Base-by-base conservation (phyloP, 37 sponge, comb jelly and placozoan genomes). In the Aphrocallistes beatrix region DNA sequence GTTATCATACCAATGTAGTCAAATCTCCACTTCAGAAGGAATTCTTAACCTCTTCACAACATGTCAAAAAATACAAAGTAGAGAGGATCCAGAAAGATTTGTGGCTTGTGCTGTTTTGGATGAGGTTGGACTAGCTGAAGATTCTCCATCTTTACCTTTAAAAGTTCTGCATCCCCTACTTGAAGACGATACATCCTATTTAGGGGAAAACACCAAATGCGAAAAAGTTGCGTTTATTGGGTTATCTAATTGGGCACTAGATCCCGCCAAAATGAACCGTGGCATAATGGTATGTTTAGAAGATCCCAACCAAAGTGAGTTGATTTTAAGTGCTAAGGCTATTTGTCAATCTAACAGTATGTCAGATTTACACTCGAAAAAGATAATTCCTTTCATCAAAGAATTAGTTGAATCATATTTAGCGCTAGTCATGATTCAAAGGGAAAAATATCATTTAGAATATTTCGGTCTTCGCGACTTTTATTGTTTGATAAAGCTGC, bases 261-360 rank as follows among this genome's bases (percentile, higher is more conserved):
- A 89, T 85, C 89, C 89, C 3, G 89, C 89, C 51, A 89, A 89
- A 38, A 89, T 89, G 89, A 89, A 89, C 69, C 60, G 89, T 37
- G 89, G 89, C 1, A 60, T 89, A 23, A 47, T 86, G 37, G 86
- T 89, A 1, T 37, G 45, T 37, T 39, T 86, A 86, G 86, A 86
- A 51, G 81, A 38, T 28, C 90, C 90, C 36, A 38, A 45, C 84
- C 36, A 36, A 10, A 40, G 82, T 1, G 90, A 89, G 47, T 83
- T 89, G 51, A 30, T 47, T 13, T 9, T n/a, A 17, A 89, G 51
- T 49, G 90, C 90, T 36, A 30, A 28, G 38, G 51, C 81, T 23
- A 89, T 89, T 17, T 86, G 86, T 42, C 28, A 60, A 21, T 60
- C 75, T 60, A 60, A 60, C 8, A 8, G 3, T 25, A 30, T 25